Base-by-base conservation (phyloP, 2,888 invertebrate genomes). In the Acleris emargana region DNA sequence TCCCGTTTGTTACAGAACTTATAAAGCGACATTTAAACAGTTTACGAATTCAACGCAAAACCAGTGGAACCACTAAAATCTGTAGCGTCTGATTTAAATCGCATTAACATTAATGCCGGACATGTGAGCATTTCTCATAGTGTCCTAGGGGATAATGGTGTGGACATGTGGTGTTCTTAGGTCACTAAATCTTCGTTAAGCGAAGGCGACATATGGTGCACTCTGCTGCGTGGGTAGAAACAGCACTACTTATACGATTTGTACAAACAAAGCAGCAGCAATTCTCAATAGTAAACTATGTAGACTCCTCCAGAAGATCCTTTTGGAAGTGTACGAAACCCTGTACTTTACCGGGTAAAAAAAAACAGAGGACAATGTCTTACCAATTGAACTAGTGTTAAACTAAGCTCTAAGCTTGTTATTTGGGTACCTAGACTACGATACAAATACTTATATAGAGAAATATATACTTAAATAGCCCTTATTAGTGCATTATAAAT, bases 151-250 rank as follows among this genome's bases (percentile, higher is more conserved):
- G 64, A 69, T 73, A 64, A 69, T 72, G 69, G 67, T 45, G 64
- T 59, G 69, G 73, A 61, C 64, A 66, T 73, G 74, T 70, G 70
- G 74, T 73, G 73, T 72, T 74, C 79, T 77, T 73, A 73, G 77
- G 75, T 77, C 79, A 82, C 78, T 87, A 87, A 86, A 87, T 88
- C 86, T 87, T 86, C 83, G 82, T 87, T 87, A 83, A 79, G 77
- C 77, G 75, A 68, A 72, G 73, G 76, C 79, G 79, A 82, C 82
- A 82, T 74, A 80, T 79, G 81, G 79, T n/a, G 57, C 54, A 55
- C 59, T 25, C 76, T 69, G 71, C 71, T 71, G 69, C 64, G 71
- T 70, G 72, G 69, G 66, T 69, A 64, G 49, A 54, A 50, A 38
- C 17, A 18, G 28, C 17, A 22, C 32, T 42, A n/a, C n/a, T n/a